Percentiles rank a stretch among this genome's conserved stretches.
phyloP scores from a whole-genome alignment of 1,140 invertebrate genomes.

The Cyclargus thomasi region DNA sequence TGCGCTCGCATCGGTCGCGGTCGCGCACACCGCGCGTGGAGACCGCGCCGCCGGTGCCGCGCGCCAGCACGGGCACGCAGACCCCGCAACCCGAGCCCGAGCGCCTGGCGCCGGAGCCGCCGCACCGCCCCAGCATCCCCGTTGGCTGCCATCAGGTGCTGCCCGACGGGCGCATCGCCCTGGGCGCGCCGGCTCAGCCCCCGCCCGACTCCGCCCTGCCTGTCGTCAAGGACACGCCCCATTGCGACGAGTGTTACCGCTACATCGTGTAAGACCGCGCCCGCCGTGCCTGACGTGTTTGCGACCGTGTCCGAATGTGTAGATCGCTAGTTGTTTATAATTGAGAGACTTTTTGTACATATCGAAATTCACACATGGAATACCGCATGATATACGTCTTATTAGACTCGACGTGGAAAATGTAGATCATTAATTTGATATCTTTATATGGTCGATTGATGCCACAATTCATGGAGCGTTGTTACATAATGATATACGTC shows the following conservation, averaged over 20 bases:
- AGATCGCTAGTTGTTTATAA: slow-evolving; percentile 21
- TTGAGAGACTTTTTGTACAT: slow-evolving; percentile 29
- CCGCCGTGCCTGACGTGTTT: slow-evolving; percentile 68
- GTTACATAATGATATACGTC: neutral
- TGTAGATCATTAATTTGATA: neutral
- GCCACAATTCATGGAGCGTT: neutral
- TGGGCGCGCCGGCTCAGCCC: slow-evolving; percentile 49
- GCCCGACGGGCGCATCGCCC: slow-evolving; percentile 55
- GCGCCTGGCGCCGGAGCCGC: slow-evolving; percentile 46
- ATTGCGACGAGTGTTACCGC: slow-evolving; percentile 84
- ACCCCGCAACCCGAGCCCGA: slow-evolving; percentile 30
- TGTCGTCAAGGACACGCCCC: slow-evolving; percentile 74
- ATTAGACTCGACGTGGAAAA: neutral
- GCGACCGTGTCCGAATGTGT: slow-evolving; percentile 70
- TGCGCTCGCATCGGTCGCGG: slow-evolving; percentile 44
- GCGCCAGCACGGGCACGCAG: slow-evolving; percentile 35
- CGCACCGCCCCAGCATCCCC: slow-evolving; percentile 71
- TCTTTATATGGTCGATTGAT: neutral
- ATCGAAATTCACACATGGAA: slow-evolving; percentile 17
- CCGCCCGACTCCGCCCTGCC: slow-evolving; percentile 42
- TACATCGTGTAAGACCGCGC: slow-evolving; percentile 83
- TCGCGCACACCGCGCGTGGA: slow-evolving; percentile 40
- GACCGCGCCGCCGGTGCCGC: slow-evolving; percentile 28
- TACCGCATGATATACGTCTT: neutral
- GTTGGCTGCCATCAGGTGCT: slow-evolving; percentile 61